phyloP scores from a whole-genome alignment of 2,888 invertebrate species.

The Phrixothrix hirtus region DNA sequence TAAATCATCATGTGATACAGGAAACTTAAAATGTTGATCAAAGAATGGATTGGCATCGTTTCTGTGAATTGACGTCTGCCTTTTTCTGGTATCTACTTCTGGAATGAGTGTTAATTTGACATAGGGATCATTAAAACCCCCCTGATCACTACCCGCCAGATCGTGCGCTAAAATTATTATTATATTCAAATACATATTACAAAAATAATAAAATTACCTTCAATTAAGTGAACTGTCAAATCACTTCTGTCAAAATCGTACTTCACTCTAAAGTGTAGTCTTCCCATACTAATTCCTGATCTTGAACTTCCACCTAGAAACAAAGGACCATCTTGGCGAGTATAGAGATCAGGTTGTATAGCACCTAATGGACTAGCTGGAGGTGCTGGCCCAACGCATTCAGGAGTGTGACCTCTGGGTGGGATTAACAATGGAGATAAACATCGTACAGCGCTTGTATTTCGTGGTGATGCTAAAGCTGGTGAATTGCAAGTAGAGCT shows the following conservation, averaged over 20 bases:
- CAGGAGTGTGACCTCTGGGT: conserved; percentile 58
- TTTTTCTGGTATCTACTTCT: conserved; percentile 80
- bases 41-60: conserved; percentile 87
- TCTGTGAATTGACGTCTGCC: conserved; percentile 82
- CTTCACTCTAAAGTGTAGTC: conserved; percentile 81
- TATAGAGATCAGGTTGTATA: conserved; percentile 85
- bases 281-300: conserved; percentile 72
- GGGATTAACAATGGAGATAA: conserved; percentile 79
- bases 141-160: conserved; percentile 79
- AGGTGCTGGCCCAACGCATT: conserved; percentile 56
- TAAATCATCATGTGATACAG: conserved; percentile 85
- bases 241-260: conserved; percentile 91
- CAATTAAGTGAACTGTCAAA: conserved; percentile 87
- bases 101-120: conserved; percentile 79
- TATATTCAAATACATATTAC: neutral
- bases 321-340: conserved; percentile 76
- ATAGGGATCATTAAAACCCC: conserved; percentile 89
- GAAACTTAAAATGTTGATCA: conserved; percentile 91
- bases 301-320: conserved; percentile 66
- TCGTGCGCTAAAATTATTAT: conserved; percentile 67
- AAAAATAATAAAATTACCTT: conserved; percentile 62
- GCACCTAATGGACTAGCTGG: conserved; percentile 73
- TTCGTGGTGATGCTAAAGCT: conserved; percentile 44
- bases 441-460: conserved; percentile 52
- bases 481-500: conserved; percentile 55